A percentile compares a stretch with the other conserved stretches of the same genome.
phyloP scores from a whole-genome alignment of 2,113 vertebrate genomes.

The Halcyon senegalensis region DNA sequence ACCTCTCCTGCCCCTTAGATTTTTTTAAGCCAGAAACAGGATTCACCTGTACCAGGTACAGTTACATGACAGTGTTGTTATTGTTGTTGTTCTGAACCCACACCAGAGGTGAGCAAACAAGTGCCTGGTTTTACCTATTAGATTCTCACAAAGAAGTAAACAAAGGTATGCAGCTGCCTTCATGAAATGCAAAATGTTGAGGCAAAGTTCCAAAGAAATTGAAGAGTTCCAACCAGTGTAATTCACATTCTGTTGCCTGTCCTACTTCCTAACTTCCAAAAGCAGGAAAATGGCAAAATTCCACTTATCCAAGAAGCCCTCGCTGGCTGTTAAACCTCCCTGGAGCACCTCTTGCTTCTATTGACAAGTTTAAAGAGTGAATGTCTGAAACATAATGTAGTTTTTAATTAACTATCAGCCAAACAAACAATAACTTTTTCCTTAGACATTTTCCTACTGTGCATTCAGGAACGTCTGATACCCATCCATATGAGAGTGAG shows the following conservation, averaged over 20 bases:
- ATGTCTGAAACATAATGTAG: background rate
- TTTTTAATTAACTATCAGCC: background rate
- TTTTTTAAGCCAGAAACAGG: background rate
- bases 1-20: background rate
- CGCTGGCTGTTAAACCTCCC: background rate
- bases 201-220: background rate
- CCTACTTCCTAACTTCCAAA: background rate
- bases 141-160: background rate
- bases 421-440: background rate
- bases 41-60: background rate
- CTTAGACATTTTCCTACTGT: background rate
- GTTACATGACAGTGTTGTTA: background rate
- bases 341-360: background rate
- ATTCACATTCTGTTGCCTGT: background rate
- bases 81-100: background rate
- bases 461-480: background rate
- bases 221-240: background rate
- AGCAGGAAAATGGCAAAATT: background rate
- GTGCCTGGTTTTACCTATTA: background rate
- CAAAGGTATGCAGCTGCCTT: background rate
- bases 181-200: background rate
- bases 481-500: background rate
- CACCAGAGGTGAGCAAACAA: background rate
- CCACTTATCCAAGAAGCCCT: background rate
- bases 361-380: background rate